Base-by-base conservation (phyloP, 2,113 vertebrate genomes). In the Chloropsis hardwickii region DNA sequence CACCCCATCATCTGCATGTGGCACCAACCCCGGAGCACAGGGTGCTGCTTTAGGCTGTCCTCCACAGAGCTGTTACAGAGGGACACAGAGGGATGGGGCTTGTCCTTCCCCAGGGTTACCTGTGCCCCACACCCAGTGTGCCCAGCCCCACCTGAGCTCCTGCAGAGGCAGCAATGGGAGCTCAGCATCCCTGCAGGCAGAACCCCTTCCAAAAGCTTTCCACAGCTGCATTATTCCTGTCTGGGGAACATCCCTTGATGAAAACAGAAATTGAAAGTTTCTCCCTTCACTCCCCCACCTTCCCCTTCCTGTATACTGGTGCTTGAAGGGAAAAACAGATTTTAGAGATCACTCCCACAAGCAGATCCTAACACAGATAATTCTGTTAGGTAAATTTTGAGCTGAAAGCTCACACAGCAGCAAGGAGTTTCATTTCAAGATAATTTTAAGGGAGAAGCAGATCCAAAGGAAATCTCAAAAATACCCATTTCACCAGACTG, bases 121-220 rank as follows among this genome's bases (percentile, higher is more conserved):
- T 27, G 37, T 48, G 57, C 27, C 45, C 85, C 66, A 24, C 0
- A 3, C 4, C 45, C 81, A 5, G 5, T 2, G 53, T 62, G 13
- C 42, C 39, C 78, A 72, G 48, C 67, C 44, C 48, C 48, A 8
- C 8, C 61, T 24, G 56, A 74, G 56, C 47, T 78, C 29, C 60
- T 31, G 45, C 37, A 39, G 44, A 40, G 29, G 50, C 35, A 40
- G 40, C 62, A 10, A 57, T 0, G 1, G 25, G 35, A 42, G 61
- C 22, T 60, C 1, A 1, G 77, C 84, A 48, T 23, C 58, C 2
- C n/a, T 1, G 0, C 1, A 5, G 64, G n/a, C 45, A 69, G 29
- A 39, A 45, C 18, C 33, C 60, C 29, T 27, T 4, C 27, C 1
- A 20, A 24, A 53, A 9, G 4, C 29, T 56, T 50, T 7, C 33